Evolutionary conservation across 2,888 invertebrate genomes (phyloP), one percentile per base, ranked within the genome.

Genomic region (Synanthedon vespiformis): DNA sequence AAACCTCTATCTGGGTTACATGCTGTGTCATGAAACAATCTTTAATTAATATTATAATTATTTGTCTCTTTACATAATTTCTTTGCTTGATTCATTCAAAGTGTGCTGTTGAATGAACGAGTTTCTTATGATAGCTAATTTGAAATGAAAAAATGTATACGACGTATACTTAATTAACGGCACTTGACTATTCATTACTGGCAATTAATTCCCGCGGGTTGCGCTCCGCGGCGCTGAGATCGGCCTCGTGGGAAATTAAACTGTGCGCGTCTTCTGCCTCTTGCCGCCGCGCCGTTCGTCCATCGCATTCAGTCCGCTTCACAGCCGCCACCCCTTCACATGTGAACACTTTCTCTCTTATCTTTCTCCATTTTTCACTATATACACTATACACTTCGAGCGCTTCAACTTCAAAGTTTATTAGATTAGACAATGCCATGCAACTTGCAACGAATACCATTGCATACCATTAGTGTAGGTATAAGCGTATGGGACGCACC

Each of bases 201-300:
- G 84, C 86, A 86, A 85, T 87, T 86, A 87, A 87, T 83, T 86
- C 87, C 87, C 86, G 83, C 86, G 86, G 81, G 86, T 77, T 77
- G 80, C 69, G 82, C 83, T 77, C 75, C 77, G 79, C 80, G 81
- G 80, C 81, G 77, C 83, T 72, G 82, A 86, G 87, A 87, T 86
- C 84, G 86, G 85, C 86, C 87, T 87, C 87, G 82, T 85, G 87
- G 87, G 87, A 87, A 87, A 87, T 87, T 87, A 87, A 87, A 86
- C 83, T 85, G 80, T 74, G 80, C 80, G 76, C 80, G 77, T 80
- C 76, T 70, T 80, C 77, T 73, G 70, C 72, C 70, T 64, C 77
- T 61, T 59, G 65, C 72, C 63, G 69, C 66, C 59, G 56, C 63
- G 60, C 56, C 48, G 50, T 51, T 48, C 50, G 55, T 34, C 34